phyloP scores from a whole-genome alignment of 2,888 invertebrate species.

The Apomyelois bistriatella region DNA sequence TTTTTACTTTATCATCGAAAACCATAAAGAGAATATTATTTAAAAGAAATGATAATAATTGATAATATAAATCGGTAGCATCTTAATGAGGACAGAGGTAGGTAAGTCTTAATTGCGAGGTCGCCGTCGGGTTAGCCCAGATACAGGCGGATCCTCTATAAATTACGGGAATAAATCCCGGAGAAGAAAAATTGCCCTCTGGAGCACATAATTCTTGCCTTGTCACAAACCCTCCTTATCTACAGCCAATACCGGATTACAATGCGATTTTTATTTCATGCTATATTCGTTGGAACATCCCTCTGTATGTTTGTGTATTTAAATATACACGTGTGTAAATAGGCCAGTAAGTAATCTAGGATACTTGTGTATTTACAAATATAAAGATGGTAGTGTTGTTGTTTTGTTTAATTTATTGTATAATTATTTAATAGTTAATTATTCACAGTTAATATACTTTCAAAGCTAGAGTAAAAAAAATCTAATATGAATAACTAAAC shows the following conservation, averaged over 20 bases:
- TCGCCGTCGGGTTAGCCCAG: constrained; percentile 71
- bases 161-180: constrained; percentile 79
- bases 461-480: too few species aligned
- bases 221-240: constrained; percentile 80
- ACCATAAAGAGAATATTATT: too few species aligned
- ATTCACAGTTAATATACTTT: too few species aligned
- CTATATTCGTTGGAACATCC: constrained; percentile 53
- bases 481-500: too few species aligned
- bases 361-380: too few species aligned
- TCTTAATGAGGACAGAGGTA: constrained; percentile 57
- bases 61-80: constrained; percentile 19
- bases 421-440: too few species aligned
- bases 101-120: constrained; percentile 69
- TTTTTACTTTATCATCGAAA: too few species aligned
- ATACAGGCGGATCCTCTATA: constrained; percentile 78
- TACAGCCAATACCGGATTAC: constrained; percentile 80
- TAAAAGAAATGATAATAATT: neutral
- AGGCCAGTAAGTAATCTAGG: neutral
- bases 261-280: constrained; percentile 79
- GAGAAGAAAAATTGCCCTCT: constrained; percentile 80
- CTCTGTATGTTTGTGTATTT: constrained; percentile 27
- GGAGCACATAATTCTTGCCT: constrained; percentile 81
- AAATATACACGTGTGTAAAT: neutral
- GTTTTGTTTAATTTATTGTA: too few species aligned
- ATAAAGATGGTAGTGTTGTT: too few species aligned